A percentile compares a stretch with the other conserved stretches of the same genome.
phyloP scores from a whole-genome alignment of 2,888 invertebrate species.

The Acleris laterana region DNA sequence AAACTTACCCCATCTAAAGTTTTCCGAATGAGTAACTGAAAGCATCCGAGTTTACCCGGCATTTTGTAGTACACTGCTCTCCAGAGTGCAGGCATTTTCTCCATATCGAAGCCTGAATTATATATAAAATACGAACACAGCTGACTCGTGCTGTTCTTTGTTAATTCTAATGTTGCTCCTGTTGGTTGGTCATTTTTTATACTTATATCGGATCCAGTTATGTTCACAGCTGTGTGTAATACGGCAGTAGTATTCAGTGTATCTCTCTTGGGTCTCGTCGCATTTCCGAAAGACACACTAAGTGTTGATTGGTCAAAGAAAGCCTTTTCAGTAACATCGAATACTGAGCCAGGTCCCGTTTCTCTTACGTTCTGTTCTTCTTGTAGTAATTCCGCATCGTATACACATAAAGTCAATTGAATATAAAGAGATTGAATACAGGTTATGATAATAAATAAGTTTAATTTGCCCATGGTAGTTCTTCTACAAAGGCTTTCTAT shows the following conservation, averaged over 20 bases:
- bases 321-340: not conserved
- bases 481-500: not conserved
- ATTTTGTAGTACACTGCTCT: conserved; percentile 52
- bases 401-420: not conserved
- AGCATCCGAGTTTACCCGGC: conserved; percentile 50
- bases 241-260: too few species aligned
- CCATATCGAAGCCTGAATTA: conserved; percentile 40
- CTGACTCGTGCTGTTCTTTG: not conserved
- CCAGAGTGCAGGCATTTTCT: conserved; percentile 54
- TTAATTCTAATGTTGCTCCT: not conserved
- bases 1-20: conserved; percentile 48
- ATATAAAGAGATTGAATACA: not conserved
- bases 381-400: not conserved
- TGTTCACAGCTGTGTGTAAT: too few species aligned
- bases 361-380: not conserved
- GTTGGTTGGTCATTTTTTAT: not conserved
- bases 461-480: not conserved
- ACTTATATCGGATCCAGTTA: not conserved
- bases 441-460: not conserved
- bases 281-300: too few species aligned
- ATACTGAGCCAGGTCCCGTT: not conserved
- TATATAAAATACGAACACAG: conserved; percentile 36
- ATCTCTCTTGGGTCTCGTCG: too few species aligned
- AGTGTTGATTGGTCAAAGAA: not conserved
- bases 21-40: conserved; percentile 51